Base-by-base conservation (phyloP, 1,140 invertebrate genomes). In the Drosophila azteca region DNA sequence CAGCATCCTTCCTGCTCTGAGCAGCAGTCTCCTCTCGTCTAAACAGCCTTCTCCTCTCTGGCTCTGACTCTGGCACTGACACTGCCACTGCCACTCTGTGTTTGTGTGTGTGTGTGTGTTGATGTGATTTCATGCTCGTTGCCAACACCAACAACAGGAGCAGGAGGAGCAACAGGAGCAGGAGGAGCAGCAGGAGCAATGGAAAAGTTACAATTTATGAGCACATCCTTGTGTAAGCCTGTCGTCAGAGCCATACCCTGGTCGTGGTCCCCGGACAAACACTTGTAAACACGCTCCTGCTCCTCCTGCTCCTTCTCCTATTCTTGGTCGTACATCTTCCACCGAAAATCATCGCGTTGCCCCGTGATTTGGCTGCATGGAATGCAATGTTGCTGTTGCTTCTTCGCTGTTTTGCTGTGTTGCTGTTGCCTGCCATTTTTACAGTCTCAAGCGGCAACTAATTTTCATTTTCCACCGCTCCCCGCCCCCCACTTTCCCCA, bases 71-170 rank as follows among this genome's bases (percentile, higher is more conserved):
- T 8, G 29, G 0, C 31, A 11, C 20, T 64, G n/a, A 39, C 17
- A 7, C 29, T 8, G 29, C 0, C 31, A 11, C 20, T 64, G 44
- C 17, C 17, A 41, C 39, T 51, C 29, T 58, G 44, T 41, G 49
- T 53, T 9, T 54, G 46, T 81, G 49, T 29, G 24, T 74, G 64
- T 74, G 70, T 72, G 24, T 74, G 64, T 74, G 70, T 72, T 74
- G 66, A 77, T 82, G 75, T 79, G 78, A 82, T 88, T 88, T 87
- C 78, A 87, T 87, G 82, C 83, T 87, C 87, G 82, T 87, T 85
- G 79, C 77, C 82, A 82, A 60, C 60, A 79, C 57, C 72, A 79
- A 52, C 66, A 76, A 63, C 70, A 73, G 58, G 62, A 53, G 51
- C 76, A 64, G 54, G 63, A 78, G 43, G 61, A 76, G 54, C 70